phyloP scores from a whole-genome alignment of 2,113 vertebrate species.

The Tachuris rubrigastra region DNA sequence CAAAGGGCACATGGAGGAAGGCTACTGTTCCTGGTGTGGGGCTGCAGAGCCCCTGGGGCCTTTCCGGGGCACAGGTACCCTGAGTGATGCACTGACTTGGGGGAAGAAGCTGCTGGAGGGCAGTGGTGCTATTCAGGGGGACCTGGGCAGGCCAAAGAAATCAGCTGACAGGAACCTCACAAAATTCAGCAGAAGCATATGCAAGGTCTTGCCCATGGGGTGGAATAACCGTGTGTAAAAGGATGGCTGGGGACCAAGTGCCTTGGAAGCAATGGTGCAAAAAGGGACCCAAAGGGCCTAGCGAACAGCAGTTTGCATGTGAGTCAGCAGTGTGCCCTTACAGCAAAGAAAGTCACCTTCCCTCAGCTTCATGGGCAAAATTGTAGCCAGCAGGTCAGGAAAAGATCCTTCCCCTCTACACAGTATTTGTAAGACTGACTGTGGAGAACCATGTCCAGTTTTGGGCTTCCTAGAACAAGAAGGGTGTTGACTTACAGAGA shows the following conservation, averaged over 20 bases:
- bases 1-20: not conserved
- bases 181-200: not conserved
- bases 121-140: not conserved
- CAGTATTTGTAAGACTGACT: not conserved
- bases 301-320: not conserved
- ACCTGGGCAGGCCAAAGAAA: not conserved
- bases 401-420: not conserved
- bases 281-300: not conserved
- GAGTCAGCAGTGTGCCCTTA: not conserved
- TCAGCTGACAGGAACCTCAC: not conserved
- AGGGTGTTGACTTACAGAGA: not conserved
- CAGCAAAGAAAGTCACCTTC: not conserved
- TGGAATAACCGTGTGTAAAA: not conserved
- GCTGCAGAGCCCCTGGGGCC: not conserved
- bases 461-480: not conserved
- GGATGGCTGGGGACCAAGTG: not conserved
- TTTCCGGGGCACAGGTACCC: not conserved
- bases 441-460: not conserved
- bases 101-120: not conserved
- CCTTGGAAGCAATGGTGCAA: not conserved
- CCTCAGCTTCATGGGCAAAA: fast-evolving
- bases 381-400: not conserved
- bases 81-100: not conserved
- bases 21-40: not conserved
- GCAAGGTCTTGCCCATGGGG: not conserved